phyloP scores from a whole-genome alignment of 1,140 invertebrate species.

The Papilio glaucus region DNA sequence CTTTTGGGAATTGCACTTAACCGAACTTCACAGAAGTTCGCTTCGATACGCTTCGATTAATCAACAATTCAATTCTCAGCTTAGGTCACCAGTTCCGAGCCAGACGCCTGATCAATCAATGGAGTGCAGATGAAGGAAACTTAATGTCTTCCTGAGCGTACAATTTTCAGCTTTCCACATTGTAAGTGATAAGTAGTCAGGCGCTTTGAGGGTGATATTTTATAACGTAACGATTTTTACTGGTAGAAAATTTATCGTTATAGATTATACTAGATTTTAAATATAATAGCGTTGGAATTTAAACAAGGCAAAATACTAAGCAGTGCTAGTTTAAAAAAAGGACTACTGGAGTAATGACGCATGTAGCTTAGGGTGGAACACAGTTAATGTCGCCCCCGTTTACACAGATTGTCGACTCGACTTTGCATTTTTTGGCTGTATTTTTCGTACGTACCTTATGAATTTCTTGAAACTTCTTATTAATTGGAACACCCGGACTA shows the following conservation, averaged over 20 bases:
- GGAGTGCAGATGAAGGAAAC: constrained; percentile 24
- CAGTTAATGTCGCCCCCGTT: no score
- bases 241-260: background rate
- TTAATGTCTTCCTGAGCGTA: constrained; percentile 17
- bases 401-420: no score
- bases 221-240: background rate
- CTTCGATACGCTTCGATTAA: constrained; percentile 23
- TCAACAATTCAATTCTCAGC: constrained; percentile 23
- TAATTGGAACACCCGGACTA: no score
- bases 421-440: no score
- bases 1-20: constrained; percentile 13
- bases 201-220: constrained; percentile 2
- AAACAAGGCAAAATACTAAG: no score
- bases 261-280: background rate
- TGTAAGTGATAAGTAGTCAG: background rate
- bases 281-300: no score
- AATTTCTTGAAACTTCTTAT: no score
- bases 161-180: constrained; percentile 17
- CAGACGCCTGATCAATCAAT: constrained; percentile 24
- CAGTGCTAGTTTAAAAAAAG: no score
- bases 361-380: no score
- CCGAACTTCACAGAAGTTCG: background rate
- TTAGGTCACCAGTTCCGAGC: constrained; percentile 20
- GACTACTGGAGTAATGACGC: no score
- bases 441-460: no score